Evolutionary conservation across 2,113 vertebrate genomes (phyloP), one percentile per base, ranked within the genome.

Genomic region (Alethe diademata): DNA sequence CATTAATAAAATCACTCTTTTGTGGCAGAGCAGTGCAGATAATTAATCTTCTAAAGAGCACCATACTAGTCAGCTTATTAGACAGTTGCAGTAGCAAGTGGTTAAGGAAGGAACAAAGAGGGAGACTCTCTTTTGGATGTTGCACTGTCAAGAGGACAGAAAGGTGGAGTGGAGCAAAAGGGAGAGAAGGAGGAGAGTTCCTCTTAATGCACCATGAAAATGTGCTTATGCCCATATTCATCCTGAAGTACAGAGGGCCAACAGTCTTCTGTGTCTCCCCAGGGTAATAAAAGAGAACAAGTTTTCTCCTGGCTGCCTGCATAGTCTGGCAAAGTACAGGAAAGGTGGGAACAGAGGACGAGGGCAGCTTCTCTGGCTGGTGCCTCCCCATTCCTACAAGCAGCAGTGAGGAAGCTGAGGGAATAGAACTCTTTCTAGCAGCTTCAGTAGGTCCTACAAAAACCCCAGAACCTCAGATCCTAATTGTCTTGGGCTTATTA

Each of bases 291-390:
- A 65, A 57, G 19, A 35, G 0, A 48, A 2, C 7, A 61, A 13
- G 18, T 48, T 82, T 86, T 33, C 38, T 57, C n/a, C 22, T 11
- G 43, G 57, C 14, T 40, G 5, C 24, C 53, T 71, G 11, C 15
- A 24, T 5, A 50, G 33, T 61, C 17, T 50, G 19, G 56, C 35
- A 54, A 88, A 58, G 19, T 9, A 17, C 6, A 67, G 36, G 26
- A 53, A 57, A 74, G 11, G 16, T 66, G 56, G 56, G 36, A 86
- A 36, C 16, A 25, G 38, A 85, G 16, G 26, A 48, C 19, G 31
- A 33, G 7, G 1, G 13, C 0, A 0, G 16, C 20, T 35, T 72
- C 33, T 67, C 11, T 0, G 3, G 6, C 28, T 83, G 42, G 13
- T 61, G 22, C 25, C 25, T 70, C 45, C 23, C 15, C 23, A 53